Evolutionary conservation across 2,113 vertebrate species (phyloP), one percentile per base, ranked within the genome.

Genomic region (Leucosticte australis): DNA sequence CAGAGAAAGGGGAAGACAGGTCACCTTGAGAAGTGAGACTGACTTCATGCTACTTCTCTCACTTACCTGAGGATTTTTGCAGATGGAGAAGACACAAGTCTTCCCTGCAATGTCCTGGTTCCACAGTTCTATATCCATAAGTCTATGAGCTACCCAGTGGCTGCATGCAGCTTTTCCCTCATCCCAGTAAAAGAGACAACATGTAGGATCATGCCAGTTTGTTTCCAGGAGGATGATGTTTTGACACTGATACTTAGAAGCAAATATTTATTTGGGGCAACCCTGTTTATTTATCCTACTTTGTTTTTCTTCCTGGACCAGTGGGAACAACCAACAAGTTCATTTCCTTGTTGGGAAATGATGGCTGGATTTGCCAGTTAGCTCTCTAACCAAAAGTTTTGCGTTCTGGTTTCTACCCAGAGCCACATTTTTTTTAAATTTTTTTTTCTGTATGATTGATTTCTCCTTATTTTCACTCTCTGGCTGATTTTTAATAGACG

Each of bases 271-370:
- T 94, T 89, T 92, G 73, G 56, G 83, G 64, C 15, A 64, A 44
- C 41, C 13, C 60, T 92, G 64, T 78, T 93, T 96, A 64, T 95
- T 95, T 96, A 59, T 70, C 35, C 23, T 90, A 30, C 1, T 9
- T 67, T 95, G 30, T 63, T 95, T 96, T 96, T 81, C 80, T 96
- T 95, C 80, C 79, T 89, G 86, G 21, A 89, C n/a, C 22, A 57
- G 53, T 35, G 65, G 89, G 78, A 94, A 95, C 90, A 95, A 80
- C 81, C 75, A 94, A 85, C n/a, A 93, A 89, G 26, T 81, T 71
- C 1, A 41, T 83, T 94, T 96, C 88, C 87, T 71, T 68, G 17
- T 37, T 91, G 85, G 73, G 71, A 90, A 96, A 77, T 49, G 27
- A 59, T 44, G 60, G 56, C 41, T 87, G 60, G 23, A 37, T 17